Evolutionary conservation across 2,888 invertebrate species (phyloP), one percentile per base, ranked within the genome.

Genomic region (Agriopis leucophaearia): DNA sequence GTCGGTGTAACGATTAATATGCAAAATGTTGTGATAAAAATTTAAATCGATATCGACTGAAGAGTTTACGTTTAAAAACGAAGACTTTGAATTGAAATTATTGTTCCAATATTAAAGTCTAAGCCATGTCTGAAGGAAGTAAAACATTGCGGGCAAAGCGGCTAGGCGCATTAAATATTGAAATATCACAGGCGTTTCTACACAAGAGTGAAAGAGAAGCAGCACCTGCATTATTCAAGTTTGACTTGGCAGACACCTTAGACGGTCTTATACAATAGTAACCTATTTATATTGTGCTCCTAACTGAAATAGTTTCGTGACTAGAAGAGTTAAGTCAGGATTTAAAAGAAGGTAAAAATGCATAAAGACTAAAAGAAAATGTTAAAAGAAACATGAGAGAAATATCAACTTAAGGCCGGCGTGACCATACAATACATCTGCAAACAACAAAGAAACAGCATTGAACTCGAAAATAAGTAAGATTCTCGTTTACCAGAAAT

Each of bases 91-190:
- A 48, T 64, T 64, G 48, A 70, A 70, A 67, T 42, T 64, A 64
- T 66, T 36, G 71, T 56, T 66, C 63, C 56, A 71, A 72, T 69
- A 73, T 72, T 56, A 66, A 70, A 70, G 64, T 55, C 63, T 70
- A 70, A 77, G 76, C 71, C 10, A 69, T 64, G 75, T 74, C 71
- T 66, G 60, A 63, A 75, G 74, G 74, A 79, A 78, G 74, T 74
- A 69, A 77, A 76, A 75, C 73, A 60, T 58, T 66, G 73, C 63
- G 61, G 64, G 72, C 40, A 61, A 74, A 72, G 77, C 73, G 78
- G 79, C 84, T 80, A 84, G 84, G 85, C 83, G 76, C 82, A 82
- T 88, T 84, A 83, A 83, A 81, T 80, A 86, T 85, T 85, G 79
- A 84, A 83, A 83, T 82, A 82, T 79, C 66, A 77, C 72, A 72